Percentiles rank a stretch among this genome's conserved stretches.
These are phyloP conservation scores for Eumacrocentrus americanus DNA, from an alignment of 2,888 invertebrate genomes.

Conservation along the genomic window DNA sequence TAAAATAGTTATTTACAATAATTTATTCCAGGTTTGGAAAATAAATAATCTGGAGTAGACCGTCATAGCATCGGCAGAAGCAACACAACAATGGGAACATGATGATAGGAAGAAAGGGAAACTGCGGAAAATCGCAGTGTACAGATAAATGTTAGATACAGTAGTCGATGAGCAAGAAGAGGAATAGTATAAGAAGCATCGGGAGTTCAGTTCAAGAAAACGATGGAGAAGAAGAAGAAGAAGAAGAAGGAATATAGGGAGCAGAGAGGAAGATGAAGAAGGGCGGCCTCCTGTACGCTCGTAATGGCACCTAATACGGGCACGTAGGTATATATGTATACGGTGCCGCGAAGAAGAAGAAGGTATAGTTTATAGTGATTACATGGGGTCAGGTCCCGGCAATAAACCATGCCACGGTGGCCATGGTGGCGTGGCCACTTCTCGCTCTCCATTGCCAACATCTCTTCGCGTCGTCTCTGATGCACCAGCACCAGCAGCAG, in stretches of 20 bases:
- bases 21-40: no score
- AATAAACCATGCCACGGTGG: constrained; percentile 60
- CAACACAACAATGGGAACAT: no score
- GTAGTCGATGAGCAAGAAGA: no score
- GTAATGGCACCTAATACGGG: constrained; percentile 59
- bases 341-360: constrained; percentile 24
- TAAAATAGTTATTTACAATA: constrained; percentile 8
- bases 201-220: background rate
- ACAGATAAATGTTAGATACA: no score
- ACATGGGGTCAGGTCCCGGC: constrained; percentile 61
- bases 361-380: constrained; percentile 60
- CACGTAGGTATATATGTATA: constrained; percentile 46
- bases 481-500: constrained; percentile 21
- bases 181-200: no score
- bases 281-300: constrained; percentile 42
- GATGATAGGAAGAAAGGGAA: no score
- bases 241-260: constrained; percentile 21
- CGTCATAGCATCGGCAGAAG: no score
- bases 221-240: constrained; percentile 9
- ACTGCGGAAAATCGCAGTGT: no score
- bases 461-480: constrained; percentile 16
- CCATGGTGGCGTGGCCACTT: constrained; percentile 49
- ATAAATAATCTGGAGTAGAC: no score
- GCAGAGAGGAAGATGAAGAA: constrained; percentile 33
- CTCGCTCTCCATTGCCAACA: constrained; percentile 36